Conservation (phyloP, 1,140 invertebrate genomes). For the Diorhabda sublineata region DNA sequence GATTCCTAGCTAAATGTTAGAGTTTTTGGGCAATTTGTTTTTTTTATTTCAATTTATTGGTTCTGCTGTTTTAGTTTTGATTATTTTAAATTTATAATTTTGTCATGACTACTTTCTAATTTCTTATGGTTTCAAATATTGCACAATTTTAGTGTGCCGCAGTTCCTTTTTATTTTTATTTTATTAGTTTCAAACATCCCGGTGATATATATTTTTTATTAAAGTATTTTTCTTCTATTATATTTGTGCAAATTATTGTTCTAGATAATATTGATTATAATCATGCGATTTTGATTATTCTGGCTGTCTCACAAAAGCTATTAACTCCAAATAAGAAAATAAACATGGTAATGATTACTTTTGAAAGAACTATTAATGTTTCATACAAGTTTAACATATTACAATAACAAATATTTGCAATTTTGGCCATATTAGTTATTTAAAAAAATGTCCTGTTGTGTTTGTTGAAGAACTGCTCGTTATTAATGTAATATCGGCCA, state of each 20-base stretch:
- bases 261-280: neutral
- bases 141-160: neutral
- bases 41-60: neutral
- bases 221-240: neutral
- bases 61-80: neutral
- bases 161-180: neutral
- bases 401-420: too few species aligned
- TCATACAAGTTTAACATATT: too few species aligned
- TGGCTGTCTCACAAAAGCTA: neutral
- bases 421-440: too few species aligned
- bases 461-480: too few species aligned
- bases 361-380: too few species aligned
- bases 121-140: neutral
- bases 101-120: too few species aligned
- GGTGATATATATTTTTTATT: neutral
- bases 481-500: too few species aligned
- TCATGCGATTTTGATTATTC: neutral
- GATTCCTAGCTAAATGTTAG: neutral
- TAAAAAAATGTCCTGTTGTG: too few species aligned
- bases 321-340: neutral
- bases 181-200: neutral
- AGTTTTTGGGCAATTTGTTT: neutral
- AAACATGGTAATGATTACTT: neutral
- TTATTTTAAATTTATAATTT: too few species aligned
- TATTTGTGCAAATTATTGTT: neutral